Evolutionary conservation across 2,888 invertebrate genomes (phyloP).

Genomic region (Mimumesa dahlbomi): DNA sequence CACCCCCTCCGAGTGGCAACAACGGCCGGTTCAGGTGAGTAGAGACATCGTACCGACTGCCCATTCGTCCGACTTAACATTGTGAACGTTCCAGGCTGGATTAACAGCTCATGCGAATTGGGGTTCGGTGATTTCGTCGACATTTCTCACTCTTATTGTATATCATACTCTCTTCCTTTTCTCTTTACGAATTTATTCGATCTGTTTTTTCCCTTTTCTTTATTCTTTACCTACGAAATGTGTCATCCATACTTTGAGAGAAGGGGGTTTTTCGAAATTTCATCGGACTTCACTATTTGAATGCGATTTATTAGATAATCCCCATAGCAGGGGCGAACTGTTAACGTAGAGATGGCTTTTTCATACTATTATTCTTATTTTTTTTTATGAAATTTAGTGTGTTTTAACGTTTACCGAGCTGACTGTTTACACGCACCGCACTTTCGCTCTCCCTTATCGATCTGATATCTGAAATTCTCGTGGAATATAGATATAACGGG

Average conservation of each 20-base stretch:
- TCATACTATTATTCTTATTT: too few relatives aligned
- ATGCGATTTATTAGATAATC: conserved; percentile 10
- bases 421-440: background rate
- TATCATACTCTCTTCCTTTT: conserved; percentile 42
- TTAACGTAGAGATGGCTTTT: conserved; percentile 6
- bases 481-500: conserved; percentile 4
- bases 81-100: conserved; percentile 76
- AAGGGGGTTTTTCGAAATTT: conserved; percentile 15
- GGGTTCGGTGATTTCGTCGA: conserved; percentile 73
- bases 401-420: conserved; percentile 1
- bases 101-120: conserved; percentile 78
- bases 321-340: background rate
- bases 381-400: conserved; percentile 5
- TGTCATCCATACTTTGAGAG: conserved; percentile 12
- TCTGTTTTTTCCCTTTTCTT: conserved; percentile 43
- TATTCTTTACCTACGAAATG: too few relatives aligned
- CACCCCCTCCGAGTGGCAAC: conserved; percentile 84
- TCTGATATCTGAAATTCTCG: background rate
- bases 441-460: conserved; percentile 2
- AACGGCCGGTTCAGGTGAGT: conserved; percentile 80
- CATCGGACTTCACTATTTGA: background rate
- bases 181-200: conserved; percentile 30
- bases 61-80: conserved; percentile 77
- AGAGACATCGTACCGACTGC: conserved; percentile 60
- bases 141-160: conserved; percentile 52